Evolutionary conservation across 2,888 invertebrate genomes (phyloP).

Genomic region (Rhabditoides inermis): DNA sequence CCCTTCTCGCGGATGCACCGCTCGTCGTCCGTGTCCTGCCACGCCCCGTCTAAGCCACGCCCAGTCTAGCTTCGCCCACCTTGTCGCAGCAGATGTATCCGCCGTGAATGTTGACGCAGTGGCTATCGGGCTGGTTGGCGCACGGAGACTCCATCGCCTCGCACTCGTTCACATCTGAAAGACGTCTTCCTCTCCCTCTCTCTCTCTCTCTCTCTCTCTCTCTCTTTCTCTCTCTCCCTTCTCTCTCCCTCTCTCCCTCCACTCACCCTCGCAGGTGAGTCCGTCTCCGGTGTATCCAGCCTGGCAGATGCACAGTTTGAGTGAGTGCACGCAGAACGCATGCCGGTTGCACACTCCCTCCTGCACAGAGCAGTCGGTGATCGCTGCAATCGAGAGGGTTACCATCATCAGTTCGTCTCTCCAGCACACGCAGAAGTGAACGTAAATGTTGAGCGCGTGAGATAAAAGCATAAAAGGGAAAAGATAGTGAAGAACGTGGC

Average conservation of each 20-base stretch:
- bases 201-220: not conserved
- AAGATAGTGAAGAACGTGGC: no score
- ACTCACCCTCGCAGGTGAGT: conserved; percentile 34
- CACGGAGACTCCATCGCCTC: conserved; percentile 35
- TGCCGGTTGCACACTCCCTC: conserved; percentile 43
- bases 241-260: not conserved
- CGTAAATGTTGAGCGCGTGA: no score
- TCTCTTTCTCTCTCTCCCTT: not conserved
- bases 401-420: no score
- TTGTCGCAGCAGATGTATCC: conserved; percentile 52
- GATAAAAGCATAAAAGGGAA: no score
- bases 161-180: conserved; percentile 50
- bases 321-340: conserved; percentile 34
- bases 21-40: conserved; percentile 48
- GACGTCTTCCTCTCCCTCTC: not conserved
- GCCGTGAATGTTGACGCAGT: conserved; percentile 48
- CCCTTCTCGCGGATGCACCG: conserved; percentile 43
- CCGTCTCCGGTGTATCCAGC: conserved; percentile 47
- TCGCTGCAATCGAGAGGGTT: conserved; percentile 34
- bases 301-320: conserved; percentile 42
- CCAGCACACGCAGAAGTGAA: no score
- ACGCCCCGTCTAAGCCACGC: conserved; percentile 44
- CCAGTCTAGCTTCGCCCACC: conserved; percentile 45
- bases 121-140: conserved; percentile 14
- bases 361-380: conserved; percentile 35